Conservation (phyloP, 2,113 vertebrate species). For the Lophotis ruficrista region DNA sequence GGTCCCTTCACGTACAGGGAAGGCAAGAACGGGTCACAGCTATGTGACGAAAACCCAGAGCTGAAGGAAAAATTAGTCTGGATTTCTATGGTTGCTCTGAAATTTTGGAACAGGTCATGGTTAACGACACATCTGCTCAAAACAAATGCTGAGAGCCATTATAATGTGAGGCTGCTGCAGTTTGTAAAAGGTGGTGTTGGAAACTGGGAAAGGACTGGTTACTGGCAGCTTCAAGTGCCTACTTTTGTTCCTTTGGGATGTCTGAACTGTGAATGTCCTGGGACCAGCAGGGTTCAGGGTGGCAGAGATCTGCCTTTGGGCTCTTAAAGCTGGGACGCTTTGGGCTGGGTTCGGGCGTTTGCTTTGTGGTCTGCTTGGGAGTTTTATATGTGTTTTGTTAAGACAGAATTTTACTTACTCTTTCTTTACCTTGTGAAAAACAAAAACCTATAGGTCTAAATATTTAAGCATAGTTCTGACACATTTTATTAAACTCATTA, state of each 20-base stretch:
- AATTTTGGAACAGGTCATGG: neutral
- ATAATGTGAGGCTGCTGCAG: neutral
- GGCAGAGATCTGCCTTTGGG: neutral
- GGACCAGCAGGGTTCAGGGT: neutral
- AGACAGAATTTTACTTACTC: neutral
- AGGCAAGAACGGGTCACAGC: neutral
- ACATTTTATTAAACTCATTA: neutral
- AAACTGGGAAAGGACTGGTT: neutral
- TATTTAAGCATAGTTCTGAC: neutral
- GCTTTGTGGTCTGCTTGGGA: neutral
- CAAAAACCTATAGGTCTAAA: neutral
- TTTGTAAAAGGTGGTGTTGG: neutral
- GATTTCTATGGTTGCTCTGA: neutral
- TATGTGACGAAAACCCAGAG: neutral
- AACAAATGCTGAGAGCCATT: neutral
- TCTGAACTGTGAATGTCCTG: neutral
- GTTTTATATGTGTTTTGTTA: neutral
- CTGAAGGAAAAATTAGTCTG: neutral
- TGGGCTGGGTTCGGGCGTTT: accelerated
- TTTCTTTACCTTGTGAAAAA: neutral
- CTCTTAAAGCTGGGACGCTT: neutral
- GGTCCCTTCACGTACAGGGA: accelerated
- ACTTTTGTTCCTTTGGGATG: neutral
- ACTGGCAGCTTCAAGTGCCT: neutral
- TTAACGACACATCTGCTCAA: neutral